Conservation (phyloP, 2,888 invertebrate species). For the Orthosia incerta region DNA sequence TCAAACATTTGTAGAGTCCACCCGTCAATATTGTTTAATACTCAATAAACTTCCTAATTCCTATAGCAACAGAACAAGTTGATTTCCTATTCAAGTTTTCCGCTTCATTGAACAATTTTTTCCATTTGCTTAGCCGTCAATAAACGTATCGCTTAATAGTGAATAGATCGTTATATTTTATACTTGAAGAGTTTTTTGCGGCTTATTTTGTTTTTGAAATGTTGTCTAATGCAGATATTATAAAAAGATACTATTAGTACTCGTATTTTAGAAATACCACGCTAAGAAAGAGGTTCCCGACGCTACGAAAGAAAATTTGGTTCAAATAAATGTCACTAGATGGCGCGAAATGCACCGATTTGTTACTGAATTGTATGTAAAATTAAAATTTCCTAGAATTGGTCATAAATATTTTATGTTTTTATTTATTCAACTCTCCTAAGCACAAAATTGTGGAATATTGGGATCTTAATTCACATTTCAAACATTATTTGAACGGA, state of each 20-base stretch:
- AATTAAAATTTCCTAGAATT: too few species aligned
- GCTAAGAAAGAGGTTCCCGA: too few species aligned
- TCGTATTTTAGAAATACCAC: constrained; percentile 2
- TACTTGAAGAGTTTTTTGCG: constrained; percentile 46
- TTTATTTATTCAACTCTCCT: too few species aligned
- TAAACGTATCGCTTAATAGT: constrained; percentile 47
- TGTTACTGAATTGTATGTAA: too few species aligned
- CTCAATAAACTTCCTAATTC: constrained; percentile 35
- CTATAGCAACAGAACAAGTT: constrained; percentile 15
- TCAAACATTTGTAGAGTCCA: neutral
- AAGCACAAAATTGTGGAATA: too few species aligned
- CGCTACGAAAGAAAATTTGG: too few species aligned
- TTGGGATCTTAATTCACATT: too few species aligned
- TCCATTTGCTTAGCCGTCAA: constrained; percentile 50
- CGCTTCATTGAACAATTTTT: constrained; percentile 48
- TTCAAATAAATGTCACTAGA: too few species aligned
- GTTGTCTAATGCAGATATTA: constrained; percentile 18
- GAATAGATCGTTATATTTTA: constrained; percentile 48
- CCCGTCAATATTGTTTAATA: constrained; percentile 6
- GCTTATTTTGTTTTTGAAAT: constrained; percentile 8
- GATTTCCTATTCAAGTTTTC: constrained; percentile 51
- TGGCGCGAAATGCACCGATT: too few species aligned
- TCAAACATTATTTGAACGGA: too few species aligned
- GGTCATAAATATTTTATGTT: too few species aligned
- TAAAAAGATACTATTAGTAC: neutral